Conservation (phyloP, 2,888 invertebrate genomes). For the Allolobophora icterica region DNA sequence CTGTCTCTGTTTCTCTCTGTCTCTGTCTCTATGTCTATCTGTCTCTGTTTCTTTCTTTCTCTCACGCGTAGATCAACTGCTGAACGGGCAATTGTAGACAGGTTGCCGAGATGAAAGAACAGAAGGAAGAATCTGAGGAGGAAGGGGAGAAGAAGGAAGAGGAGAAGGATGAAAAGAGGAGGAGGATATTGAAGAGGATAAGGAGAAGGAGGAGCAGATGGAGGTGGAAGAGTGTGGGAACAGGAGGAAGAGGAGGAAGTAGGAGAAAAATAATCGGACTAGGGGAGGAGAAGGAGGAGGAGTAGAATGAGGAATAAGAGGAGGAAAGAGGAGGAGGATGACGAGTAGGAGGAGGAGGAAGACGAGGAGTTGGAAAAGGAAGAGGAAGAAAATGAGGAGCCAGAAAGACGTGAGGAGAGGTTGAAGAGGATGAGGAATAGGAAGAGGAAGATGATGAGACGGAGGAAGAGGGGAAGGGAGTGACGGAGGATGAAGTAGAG, state of each 20-base stretch:
- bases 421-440: too few relatives aligned
- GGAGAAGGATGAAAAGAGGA: background rate
- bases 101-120: background rate
- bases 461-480: too few relatives aligned
- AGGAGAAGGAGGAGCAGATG: background rate
- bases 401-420: too few relatives aligned
- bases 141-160: too few relatives aligned
- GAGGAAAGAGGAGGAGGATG: background rate
- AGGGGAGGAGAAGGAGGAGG: background rate
- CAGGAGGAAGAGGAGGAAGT: too few relatives aligned
- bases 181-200: background rate
- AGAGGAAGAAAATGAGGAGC: too few relatives aligned
- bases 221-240: background rate
- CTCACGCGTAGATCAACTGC: background rate
- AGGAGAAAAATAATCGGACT: background rate
- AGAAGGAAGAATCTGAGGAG: too few relatives aligned
- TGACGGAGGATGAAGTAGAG: background rate
- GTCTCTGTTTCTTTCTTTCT: background rate
- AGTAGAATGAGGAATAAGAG: background rate
- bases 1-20: too few relatives aligned
- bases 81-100: constrained; percentile 1
- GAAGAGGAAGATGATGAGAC: background rate
- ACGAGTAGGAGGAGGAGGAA: too few relatives aligned
- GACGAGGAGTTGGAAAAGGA: too few relatives aligned
- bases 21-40: too few relatives aligned